These are phyloP conservation scores for Eulemur rubriventer DNA, from an alignment of 2,797 vertebrate species.

Conservation along the genomic window DNA sequence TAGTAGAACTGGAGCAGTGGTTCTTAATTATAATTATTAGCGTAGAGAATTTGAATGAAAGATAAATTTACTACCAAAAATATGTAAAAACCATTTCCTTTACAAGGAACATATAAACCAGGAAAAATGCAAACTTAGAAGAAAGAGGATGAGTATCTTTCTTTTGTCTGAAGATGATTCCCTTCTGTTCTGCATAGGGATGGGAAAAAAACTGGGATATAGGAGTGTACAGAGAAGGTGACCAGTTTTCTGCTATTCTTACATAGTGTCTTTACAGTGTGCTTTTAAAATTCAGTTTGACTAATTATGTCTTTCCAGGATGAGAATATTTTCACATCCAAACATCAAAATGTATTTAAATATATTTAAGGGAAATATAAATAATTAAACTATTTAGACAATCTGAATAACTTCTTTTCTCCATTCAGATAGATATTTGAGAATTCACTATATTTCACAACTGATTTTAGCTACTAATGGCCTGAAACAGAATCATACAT, in stretches of 20 bases:
- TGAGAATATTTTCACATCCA: background rate
- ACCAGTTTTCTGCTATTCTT: background rate
- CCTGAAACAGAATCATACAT: background rate
- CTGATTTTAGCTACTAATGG: background rate
- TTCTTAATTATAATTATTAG: background rate
- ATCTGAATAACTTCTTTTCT: background rate
- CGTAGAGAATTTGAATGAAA: background rate
- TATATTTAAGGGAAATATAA: background rate
- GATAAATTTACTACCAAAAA: background rate
- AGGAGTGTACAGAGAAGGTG: background rate
- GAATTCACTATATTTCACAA: background rate
- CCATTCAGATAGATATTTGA: background rate
- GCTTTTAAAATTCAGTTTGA: background rate
- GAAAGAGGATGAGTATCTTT: background rate
- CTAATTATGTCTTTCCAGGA: background rate
- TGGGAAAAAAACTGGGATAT: fast-evolving
- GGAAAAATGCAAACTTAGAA: background rate
- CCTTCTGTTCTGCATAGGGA: background rate
- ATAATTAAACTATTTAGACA: background rate
- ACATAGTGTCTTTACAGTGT: background rate
- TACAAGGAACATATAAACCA: background rate
- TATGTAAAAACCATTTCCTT: background rate
- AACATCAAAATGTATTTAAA: background rate
- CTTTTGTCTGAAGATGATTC: background rate
- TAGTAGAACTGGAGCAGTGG: too few relatives aligned